Percentiles rank a stretch among this genome's conserved stretches.
Conservation (phyloP, 35 echinoderm and acorn worm genomes). For the Amphiura filiformis region DNA sequence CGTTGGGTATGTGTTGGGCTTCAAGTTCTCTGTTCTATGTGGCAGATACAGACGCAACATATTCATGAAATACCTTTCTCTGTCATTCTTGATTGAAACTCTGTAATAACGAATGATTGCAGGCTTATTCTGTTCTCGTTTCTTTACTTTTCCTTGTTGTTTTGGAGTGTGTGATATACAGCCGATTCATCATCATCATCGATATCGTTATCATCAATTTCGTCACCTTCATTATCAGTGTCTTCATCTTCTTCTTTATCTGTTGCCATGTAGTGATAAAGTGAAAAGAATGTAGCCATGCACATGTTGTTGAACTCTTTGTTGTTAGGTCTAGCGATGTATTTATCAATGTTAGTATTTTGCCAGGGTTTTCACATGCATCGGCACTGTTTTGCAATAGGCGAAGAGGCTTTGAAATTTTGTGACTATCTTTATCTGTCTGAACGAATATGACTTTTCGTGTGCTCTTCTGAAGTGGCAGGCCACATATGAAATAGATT, state of each 20-base stretch:
- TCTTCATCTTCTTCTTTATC: neutral
- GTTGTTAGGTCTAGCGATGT: conserved; percentile 37
- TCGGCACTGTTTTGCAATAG: conserved; percentile 3
- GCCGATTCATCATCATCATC: too few species aligned
- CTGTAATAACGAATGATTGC: conserved; percentile 39
- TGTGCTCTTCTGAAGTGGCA: conserved; percentile 21
- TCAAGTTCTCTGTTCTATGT: conserved; percentile 40
- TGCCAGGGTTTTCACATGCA: conserved; percentile 36
- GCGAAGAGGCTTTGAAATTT: conserved; percentile 45
- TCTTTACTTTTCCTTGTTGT: too few species aligned
- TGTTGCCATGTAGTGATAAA: neutral
- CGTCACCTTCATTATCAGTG: too few species aligned
- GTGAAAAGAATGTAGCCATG: conserved; percentile 44
- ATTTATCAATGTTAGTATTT: conserved; percentile 47
- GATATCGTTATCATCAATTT: too few species aligned
- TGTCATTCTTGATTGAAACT: neutral
- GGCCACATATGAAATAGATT: conserved; percentile 35
- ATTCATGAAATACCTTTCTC: conserved; percentile 48
- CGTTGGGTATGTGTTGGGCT: conserved; percentile 10
- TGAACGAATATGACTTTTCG: conserved; percentile 38
- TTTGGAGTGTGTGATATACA: too few species aligned
- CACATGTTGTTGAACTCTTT: conserved; percentile 45
- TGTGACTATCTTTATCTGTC: neutral
- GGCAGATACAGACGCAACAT: conserved; percentile 48
- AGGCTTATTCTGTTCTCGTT: conserved; percentile 13